Conservation (phyloP, 2,113 vertebrate species). For the Vireo altiloquus region DNA sequence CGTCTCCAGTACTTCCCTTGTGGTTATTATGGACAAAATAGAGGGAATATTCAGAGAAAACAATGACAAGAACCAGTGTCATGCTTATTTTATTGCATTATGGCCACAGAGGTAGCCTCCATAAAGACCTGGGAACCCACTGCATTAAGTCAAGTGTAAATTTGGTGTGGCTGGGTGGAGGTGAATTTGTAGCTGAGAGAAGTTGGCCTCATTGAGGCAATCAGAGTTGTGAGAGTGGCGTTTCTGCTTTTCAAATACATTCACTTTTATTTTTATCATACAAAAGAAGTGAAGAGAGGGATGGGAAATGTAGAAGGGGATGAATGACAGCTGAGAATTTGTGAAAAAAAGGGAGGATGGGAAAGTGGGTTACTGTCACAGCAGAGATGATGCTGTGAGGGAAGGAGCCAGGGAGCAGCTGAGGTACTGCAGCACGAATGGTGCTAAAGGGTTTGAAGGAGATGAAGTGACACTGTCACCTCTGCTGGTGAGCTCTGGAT, state of each 20-base stretch:
- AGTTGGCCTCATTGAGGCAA: neutral
- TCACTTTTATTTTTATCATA: neutral
- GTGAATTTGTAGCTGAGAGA: neutral
- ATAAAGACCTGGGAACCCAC: neutral
- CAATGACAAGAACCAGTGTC: neutral
- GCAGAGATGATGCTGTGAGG: neutral
- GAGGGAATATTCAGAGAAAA: neutral
- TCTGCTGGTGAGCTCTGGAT: neutral
- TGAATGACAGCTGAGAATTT: neutral
- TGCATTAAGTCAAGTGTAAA: no score
- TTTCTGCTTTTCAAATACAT: neutral
- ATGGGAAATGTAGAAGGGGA: neutral
- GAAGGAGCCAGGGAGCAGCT: neutral
- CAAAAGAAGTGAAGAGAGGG: neutral
- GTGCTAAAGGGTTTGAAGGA: neutral
- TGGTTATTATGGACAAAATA: neutral
- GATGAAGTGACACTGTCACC: neutral
- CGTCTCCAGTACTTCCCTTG: neutral
- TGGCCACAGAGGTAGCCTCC: neutral
- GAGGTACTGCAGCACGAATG: fast-evolving
- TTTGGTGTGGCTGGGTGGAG: neutral
- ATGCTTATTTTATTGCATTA: neutral
- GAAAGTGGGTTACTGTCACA: neutral
- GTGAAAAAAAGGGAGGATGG: neutral
- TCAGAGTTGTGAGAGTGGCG: neutral